phyloP scores from a whole-genome alignment of 2,888 invertebrate genomes.

The Rhorus exstirpatorius region DNA sequence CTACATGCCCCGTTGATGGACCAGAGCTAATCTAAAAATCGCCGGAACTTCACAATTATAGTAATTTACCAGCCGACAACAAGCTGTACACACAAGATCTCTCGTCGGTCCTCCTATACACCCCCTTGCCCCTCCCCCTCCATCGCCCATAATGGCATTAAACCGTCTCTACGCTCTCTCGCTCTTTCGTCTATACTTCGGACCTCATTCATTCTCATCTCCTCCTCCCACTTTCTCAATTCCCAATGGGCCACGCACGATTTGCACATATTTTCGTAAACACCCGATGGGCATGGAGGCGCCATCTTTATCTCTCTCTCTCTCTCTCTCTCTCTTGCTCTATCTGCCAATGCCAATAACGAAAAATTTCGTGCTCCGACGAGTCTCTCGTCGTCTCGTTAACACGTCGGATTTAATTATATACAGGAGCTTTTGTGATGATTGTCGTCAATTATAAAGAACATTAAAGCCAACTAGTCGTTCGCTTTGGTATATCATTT shows the following conservation, averaged over 20 bases:
- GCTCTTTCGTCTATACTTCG: constrained; percentile 53
- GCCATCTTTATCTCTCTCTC: constrained; percentile 45
- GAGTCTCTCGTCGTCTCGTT: constrained; percentile 57
- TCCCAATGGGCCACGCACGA: constrained; percentile 65
- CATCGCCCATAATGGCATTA: constrained; percentile 70
- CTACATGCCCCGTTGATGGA: constrained; percentile 82
- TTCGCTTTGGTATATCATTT: constrained; percentile 2
- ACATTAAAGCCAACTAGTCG: constrained; percentile 18
- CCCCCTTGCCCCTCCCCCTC: constrained; percentile 13
- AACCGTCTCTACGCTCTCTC: constrained; percentile 62
- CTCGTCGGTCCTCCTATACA: constrained; percentile 74
- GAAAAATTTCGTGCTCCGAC: constrained; percentile 44
- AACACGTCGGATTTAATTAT: constrained; percentile 67
- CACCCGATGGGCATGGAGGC: constrained; percentile 56
- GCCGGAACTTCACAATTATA: constrained; percentile 86
- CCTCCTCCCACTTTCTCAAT: constrained; percentile 27
- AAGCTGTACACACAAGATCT: constrained; percentile 83
- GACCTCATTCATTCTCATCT: constrained; percentile 40
- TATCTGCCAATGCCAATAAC: constrained; percentile 16
- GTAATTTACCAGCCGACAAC: constrained; percentile 85
- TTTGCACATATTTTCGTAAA: constrained; percentile 67
- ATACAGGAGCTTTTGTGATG: constrained; percentile 44
- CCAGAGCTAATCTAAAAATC: constrained; percentile 86
- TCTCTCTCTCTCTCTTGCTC: constrained; percentile 13
- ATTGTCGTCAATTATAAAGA: constrained; percentile 63